Conservation (phyloP, 2,888 invertebrate genomes). For the Campaea margaritaria region DNA sequence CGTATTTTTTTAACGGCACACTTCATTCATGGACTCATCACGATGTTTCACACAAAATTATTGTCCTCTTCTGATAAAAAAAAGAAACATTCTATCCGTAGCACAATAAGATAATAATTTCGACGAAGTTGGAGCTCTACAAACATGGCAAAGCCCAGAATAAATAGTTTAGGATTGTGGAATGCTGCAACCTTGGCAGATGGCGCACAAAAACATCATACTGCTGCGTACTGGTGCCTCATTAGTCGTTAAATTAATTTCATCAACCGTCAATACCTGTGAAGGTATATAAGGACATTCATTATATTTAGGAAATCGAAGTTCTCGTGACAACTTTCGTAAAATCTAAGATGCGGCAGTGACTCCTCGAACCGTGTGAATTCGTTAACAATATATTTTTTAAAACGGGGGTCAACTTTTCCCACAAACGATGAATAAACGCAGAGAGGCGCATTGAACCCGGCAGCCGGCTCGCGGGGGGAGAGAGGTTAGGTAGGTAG, state of each 20-base stretch:
- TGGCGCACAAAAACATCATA: conserved; percentile 61
- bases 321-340: conserved; percentile 21
- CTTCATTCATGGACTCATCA: conserved; percentile 61
- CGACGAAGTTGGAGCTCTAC: conserved; percentile 72
- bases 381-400: conserved; percentile 83
- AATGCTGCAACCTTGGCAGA: conserved; percentile 72
- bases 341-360: conserved; percentile 69
- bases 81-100: conserved; percentile 62
- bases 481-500: conserved; percentile 81
- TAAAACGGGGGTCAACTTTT: conserved; percentile 84
- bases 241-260: conserved; percentile 47
- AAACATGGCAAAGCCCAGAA: conserved; percentile 77
- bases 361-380: conserved; percentile 76
- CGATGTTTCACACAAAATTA: conserved; percentile 63
- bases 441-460: conserved; percentile 84
- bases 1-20: conserved; percentile 52
- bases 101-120: conserved; percentile 77
- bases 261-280: conserved; percentile 30
- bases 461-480: conserved; percentile 81
- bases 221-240: conserved; percentile 51
- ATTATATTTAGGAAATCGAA: conserved; percentile 21
- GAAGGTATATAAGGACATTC: conserved; percentile 24
- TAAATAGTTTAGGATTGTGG: conserved; percentile 72
- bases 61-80: conserved; percentile 71
- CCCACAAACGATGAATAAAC: conserved; percentile 86